Percentiles rank a stretch among this genome's conserved stretches.
These are phyloP conservation scores for Micrastur ruficollis DNA, from an alignment of 2,797 vertebrate species.

Conservation along the genomic window DNA sequence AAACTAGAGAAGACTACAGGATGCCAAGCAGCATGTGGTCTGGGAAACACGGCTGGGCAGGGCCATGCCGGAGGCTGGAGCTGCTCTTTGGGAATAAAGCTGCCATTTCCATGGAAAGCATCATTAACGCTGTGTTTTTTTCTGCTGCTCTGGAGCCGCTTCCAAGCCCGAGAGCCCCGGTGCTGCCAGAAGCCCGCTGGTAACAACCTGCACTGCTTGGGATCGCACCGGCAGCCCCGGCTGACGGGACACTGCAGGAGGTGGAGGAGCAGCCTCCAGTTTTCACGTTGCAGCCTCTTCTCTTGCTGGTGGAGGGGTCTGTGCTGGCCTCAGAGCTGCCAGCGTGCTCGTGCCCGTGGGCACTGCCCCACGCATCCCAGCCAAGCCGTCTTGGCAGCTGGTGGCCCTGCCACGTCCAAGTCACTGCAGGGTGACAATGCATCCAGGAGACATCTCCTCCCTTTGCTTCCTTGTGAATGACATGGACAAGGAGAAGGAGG, in stretches of 20 bases:
- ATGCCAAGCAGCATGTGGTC: not conserved
- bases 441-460: not conserved
- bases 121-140: not conserved
- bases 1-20: not conserved
- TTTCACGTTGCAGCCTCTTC: not conserved
- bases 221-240: not conserved
- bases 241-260: rapidly evolving
- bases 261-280: not conserved
- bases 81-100: not conserved
- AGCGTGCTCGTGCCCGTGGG: rapidly evolving
- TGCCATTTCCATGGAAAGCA: not conserved
- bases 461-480: not conserved
- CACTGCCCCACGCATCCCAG: not conserved
- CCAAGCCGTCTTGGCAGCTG: not conserved
- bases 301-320: not conserved
- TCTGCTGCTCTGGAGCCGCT: not conserved
- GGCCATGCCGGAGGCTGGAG: not conserved
- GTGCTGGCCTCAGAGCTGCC: not conserved
- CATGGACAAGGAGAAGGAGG: not conserved
- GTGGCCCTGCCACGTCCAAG: not conserved
- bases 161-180: rapidly evolving
- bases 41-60: not conserved
- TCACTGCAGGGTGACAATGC: not conserved
- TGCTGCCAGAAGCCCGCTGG: not conserved
- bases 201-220: not conserved